Conservation (phyloP, 2,888 invertebrate genomes). For the Rhyacophila evoluta region DNA sequence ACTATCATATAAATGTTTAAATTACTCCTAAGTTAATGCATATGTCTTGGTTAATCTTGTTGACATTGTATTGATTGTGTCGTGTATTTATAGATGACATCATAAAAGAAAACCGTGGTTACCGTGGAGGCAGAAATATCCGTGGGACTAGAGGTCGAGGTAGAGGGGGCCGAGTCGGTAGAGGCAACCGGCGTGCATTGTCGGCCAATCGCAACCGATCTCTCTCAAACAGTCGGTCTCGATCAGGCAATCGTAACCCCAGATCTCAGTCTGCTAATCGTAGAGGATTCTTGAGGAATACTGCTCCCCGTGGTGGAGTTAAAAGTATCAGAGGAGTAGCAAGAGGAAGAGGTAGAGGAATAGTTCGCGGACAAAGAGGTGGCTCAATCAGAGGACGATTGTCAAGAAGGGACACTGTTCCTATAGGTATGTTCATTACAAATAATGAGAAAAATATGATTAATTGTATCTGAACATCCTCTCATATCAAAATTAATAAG, state of each 20-base stretch:
- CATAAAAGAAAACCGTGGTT: slow-evolving; percentile 29
- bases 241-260: background rate
- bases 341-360: slow-evolving; percentile 32
- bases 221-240: background rate
- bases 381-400: slow-evolving; percentile 33
- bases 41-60: too few species aligned
- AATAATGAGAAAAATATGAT: too few species aligned
- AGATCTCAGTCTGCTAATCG: background rate
- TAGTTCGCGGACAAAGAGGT: slow-evolving; percentile 28
- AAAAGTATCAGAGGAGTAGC: background rate
- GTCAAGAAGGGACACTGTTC: slow-evolving; percentile 44
- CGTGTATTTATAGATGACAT: background rate
- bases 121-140: slow-evolving; percentile 34
- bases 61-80: too few species aligned
- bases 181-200: background rate
- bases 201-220: background rate
- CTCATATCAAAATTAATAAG: too few species aligned
- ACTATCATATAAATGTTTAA: too few species aligned
- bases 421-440: background rate
- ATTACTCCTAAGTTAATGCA: too few species aligned
- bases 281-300: background rate
- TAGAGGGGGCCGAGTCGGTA: background rate
- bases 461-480: too few species aligned
- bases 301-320: background rate
- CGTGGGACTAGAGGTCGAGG: slow-evolving; percentile 11